These are phyloP conservation scores for Entelurus aequoreus DNA, from an alignment of 2,113 vertebrate species.

Conservation along the genomic window DNA sequence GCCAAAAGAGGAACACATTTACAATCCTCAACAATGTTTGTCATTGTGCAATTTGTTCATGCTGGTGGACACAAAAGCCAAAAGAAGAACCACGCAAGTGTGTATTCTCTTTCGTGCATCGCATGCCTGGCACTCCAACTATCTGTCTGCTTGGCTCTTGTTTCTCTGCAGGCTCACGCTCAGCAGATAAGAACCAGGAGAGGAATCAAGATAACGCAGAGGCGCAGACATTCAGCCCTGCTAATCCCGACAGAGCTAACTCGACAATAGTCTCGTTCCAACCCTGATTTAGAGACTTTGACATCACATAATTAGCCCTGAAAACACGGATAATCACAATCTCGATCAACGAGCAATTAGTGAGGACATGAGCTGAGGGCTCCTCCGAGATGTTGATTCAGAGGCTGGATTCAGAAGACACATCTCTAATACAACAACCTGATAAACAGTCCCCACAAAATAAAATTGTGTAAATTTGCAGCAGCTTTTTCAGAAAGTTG, in stretches of 20 bases:
- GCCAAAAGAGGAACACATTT: conserved; percentile 34
- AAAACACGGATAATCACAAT: conserved; percentile 62
- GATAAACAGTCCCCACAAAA: too few species aligned
- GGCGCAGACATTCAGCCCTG: conserved; percentile 41
- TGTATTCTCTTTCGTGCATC: conserved; percentile 31
- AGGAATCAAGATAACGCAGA: conserved; percentile 56
- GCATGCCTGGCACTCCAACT: conserved; percentile 64
- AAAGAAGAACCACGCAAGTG: conserved; percentile 12
- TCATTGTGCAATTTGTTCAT: conserved; percentile 14
- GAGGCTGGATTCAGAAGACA: not conserved
- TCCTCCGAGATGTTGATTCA: conserved; percentile 35
- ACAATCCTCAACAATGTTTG: conserved; percentile 7
- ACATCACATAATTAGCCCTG: conserved; percentile 65
- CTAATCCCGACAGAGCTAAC: conserved; percentile 50
- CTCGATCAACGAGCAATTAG: conserved; percentile 69
- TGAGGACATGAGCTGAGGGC: conserved; percentile 52
- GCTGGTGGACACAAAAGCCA: conserved; percentile 22
- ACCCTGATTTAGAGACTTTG: conserved; percentile 59
- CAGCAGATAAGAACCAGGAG: conserved; percentile 64
- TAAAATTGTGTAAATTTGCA: not conserved
- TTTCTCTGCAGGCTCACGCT: conserved; percentile 64
- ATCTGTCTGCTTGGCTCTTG: conserved; percentile 61
- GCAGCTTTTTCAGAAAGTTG: too few species aligned
- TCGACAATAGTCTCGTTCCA: conserved; percentile 54
- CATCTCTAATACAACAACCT: not conserved